phyloP scores from a whole-genome alignment of 1,140 invertebrate species.

The Drosophila persimilis region DNA sequence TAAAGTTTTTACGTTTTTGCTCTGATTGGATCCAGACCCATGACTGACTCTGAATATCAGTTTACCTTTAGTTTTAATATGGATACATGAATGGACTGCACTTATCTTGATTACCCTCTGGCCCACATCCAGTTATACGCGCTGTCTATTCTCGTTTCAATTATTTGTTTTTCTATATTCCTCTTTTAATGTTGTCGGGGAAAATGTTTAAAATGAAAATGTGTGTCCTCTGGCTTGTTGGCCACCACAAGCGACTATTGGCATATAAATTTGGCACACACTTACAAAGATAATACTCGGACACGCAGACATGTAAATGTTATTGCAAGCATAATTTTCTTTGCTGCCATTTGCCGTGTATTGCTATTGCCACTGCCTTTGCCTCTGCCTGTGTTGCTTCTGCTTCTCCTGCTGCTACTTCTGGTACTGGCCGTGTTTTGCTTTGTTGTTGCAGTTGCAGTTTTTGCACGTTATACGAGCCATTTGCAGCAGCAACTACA shows the following conservation, averaged over 20 bases:
- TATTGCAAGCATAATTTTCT: conserved; percentile 79
- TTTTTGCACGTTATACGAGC: conserved; percentile 79
- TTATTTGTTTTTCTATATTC: conserved; percentile 36
- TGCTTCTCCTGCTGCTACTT: conserved; percentile 44
- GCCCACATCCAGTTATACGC: conserved; percentile 5
- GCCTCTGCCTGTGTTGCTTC: conserved; percentile 24
- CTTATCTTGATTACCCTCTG: conserved; percentile 26
- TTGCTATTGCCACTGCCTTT: conserved; percentile 42
- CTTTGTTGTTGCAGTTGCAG: conserved; percentile 66
- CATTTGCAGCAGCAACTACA: conserved; percentile 78
- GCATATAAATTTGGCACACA: conserved; percentile 59
- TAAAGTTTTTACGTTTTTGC: background rate
- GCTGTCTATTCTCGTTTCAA: conserved; percentile 14
- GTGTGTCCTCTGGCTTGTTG: conserved; percentile 58
- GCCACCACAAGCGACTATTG: conserved; percentile 55
- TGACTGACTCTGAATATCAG: background rate
- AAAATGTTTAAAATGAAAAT: conserved; percentile 52
- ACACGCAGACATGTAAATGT: conserved; percentile 64
- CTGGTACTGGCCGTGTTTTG: conserved; percentile 29
- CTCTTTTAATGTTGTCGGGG: conserved; percentile 20
- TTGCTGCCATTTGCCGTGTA: conserved; percentile 57
- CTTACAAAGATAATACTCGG: conserved; percentile 4
- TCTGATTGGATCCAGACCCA: background rate
- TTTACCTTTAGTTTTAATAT: background rate
- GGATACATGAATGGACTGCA: conserved; percentile 17